Conservation (phyloP, 1,140 invertebrate genomes). For the Lanistes nyassanus region DNA sequence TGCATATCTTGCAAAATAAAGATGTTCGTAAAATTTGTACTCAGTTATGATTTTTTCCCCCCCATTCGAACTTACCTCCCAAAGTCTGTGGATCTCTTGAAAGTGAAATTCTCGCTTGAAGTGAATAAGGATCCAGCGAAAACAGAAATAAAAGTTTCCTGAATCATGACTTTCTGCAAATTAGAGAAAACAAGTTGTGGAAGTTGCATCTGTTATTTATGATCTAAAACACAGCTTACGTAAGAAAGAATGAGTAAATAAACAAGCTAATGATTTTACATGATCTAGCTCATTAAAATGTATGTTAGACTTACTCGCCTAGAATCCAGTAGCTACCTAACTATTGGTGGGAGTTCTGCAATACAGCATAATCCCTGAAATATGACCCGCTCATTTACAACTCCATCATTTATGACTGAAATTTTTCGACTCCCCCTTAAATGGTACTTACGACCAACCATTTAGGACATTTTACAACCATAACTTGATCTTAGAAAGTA, state of each 20-base stretch:
- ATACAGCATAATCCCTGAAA: no score
- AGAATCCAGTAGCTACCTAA: no score
- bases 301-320: no score
- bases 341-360: no score
- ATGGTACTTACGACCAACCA: no score
- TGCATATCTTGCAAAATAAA: not conserved
- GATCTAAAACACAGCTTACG: not conserved
- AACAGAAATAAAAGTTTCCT: slow-evolving; percentile 98
- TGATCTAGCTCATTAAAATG: no score
- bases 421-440: no score
- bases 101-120: slow-evolving; percentile 76
- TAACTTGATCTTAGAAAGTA: no score
- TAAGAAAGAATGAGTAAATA: not conserved
- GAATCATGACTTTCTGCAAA: slow-evolving; percentile 87
- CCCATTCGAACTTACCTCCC: slow-evolving; percentile 73
- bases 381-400: no score
- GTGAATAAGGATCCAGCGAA: slow-evolving; percentile 80
- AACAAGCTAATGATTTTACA: not conserved
- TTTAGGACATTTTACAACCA: no score
- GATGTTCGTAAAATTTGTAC: not conserved
- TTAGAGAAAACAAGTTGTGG: slow-evolving; percentile 23
- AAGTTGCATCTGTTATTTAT: not conserved
- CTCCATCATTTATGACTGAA: no score
- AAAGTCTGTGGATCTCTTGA: slow-evolving; percentile 70
- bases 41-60: not conserved